These are phyloP conservation scores for Tethya wilhelma DNA, from an alignment of 37 sponge, comb jelly and placozoan genomes.

Conservation along the genomic window DNA sequence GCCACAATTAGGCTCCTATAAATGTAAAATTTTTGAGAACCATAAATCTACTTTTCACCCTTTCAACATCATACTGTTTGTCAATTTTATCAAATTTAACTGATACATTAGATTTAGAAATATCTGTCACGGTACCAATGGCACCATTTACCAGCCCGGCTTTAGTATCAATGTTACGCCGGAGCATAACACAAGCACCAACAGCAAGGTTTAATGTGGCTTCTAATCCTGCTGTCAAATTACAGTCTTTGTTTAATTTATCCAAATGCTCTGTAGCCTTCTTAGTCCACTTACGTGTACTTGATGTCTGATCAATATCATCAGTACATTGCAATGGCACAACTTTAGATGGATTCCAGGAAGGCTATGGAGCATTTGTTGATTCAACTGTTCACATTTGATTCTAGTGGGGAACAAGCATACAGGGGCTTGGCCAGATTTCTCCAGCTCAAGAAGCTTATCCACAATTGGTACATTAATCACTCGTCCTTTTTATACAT, in stretches of 20 bases:
- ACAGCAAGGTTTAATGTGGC: slow-evolving; percentile 42
- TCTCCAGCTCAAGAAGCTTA: slow-evolving; percentile 26
- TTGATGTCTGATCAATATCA: slow-evolving; percentile 58
- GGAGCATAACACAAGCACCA: slow-evolving; percentile 73
- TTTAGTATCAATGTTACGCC: slow-evolving; percentile 57
- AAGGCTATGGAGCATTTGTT: neutral
- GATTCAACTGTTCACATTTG: neutral
- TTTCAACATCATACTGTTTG: slow-evolving; percentile 28
- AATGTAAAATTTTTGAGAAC: slow-evolving; percentile 43
- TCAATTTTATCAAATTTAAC: slow-evolving; percentile 63
- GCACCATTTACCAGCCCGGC: slow-evolving; percentile 73
- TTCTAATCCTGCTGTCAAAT: slow-evolving; percentile 69
- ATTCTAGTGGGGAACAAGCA: slow-evolving; percentile 62
- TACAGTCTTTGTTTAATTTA: slow-evolving; percentile 67
- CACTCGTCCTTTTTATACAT: slow-evolving; percentile 6
- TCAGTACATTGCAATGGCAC: too few relatives aligned
- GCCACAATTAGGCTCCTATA: too few relatives aligned
- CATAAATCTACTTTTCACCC: slow-evolving; percentile 43
- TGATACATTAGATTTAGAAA: slow-evolving; percentile 1
- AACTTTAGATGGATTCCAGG: neutral
- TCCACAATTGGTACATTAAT: slow-evolving; percentile 26
- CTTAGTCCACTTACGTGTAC: slow-evolving; percentile 52
- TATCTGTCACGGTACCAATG: slow-evolving; percentile 39
- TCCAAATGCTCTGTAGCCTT: slow-evolving; percentile 45
- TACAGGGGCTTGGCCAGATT: slow-evolving; percentile 31